phyloP scores from a whole-genome alignment of 2,797 vertebrate species.

The Capromys pilorides region DNA sequence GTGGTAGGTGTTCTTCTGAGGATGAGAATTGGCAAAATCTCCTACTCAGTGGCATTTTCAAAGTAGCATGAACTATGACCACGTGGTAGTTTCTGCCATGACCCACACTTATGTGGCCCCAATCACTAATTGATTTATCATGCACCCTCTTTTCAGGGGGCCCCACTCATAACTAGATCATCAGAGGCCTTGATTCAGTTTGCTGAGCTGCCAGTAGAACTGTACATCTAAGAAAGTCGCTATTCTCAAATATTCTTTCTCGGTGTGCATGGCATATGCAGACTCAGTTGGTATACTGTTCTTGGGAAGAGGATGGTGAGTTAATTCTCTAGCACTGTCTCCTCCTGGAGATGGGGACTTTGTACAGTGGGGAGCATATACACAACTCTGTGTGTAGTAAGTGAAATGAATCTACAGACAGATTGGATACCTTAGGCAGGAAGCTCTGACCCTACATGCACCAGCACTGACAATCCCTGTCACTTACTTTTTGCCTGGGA shows the following conservation, averaged over 20 bases:
- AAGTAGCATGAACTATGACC: neutral
- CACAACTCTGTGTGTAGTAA: neutral
- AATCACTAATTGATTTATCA: neutral
- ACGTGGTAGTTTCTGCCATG: neutral
- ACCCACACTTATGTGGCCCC: neutral
- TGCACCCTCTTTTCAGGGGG: neutral
- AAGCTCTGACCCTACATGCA: rapidly evolving
- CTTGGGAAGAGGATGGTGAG: neutral
- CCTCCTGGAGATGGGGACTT: neutral
- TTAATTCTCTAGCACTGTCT: neutral
- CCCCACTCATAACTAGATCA: neutral
- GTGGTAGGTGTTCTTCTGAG: neutral
- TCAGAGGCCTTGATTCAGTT: neutral
- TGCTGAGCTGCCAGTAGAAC: neutral
- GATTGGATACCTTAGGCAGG: neutral
- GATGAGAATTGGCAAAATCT: neutral
- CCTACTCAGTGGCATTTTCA: neutral
- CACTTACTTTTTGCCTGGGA: neutral
- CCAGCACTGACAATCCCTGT: neutral
- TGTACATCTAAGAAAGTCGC: neutral
- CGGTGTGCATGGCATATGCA: too few species aligned
- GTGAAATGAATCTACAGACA: neutral
- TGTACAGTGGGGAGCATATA: rapidly evolving
- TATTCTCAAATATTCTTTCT: neutral
- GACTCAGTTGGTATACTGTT: too few species aligned